Percentiles rank a stretch among this genome's conserved stretches.
phyloP scores from a whole-genome alignment of 2,797 vertebrate genomes.

The Synanceia verrucosa region DNA sequence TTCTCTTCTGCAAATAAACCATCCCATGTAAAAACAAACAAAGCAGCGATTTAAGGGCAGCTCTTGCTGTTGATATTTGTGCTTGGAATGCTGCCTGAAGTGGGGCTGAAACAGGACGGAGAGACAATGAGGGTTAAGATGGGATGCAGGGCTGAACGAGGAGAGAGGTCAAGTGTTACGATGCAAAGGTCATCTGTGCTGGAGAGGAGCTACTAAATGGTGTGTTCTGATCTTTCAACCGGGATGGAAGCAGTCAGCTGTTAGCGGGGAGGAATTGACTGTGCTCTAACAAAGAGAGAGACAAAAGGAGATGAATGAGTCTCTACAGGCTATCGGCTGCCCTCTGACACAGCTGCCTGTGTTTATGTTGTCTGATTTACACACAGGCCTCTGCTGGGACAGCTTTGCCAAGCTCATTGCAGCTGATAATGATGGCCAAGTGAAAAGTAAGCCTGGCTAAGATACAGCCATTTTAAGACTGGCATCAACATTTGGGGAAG shows the following conservation, averaged over 20 bases:
- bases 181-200: constrained; percentile 64
- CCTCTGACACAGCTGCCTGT: constrained; percentile 73
- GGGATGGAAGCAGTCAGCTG: constrained; percentile 51
- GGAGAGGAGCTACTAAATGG: constrained; percentile 67
- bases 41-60: constrained; percentile 51
- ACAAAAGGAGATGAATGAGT: constrained; percentile 74
- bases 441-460: constrained; percentile 21
- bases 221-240: constrained; percentile 67
- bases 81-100: constrained; percentile 59
- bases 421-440: constrained; percentile 34
- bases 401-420: constrained; percentile 39
- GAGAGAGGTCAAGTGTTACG: constrained; percentile 64
- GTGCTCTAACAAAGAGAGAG: constrained; percentile 58
- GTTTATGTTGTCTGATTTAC: constrained; percentile 66
- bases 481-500: constrained; percentile 16
- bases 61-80: constrained; percentile 73
- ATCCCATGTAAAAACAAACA: constrained; percentile 53
- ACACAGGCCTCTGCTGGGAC: constrained; percentile 44
- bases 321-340: constrained; percentile 63
- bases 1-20: constrained; percentile 36
- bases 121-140: constrained; percentile 29
- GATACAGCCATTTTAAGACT: constrained; percentile 31
- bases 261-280: constrained; percentile 39
- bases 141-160: constrained; percentile 25
- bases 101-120: constrained; percentile 22